Percentiles rank a stretch among this genome's conserved stretches.
phyloP scores from a whole-genome alignment of 2,113 vertebrate species.

The Chunga burmeisteri region DNA sequence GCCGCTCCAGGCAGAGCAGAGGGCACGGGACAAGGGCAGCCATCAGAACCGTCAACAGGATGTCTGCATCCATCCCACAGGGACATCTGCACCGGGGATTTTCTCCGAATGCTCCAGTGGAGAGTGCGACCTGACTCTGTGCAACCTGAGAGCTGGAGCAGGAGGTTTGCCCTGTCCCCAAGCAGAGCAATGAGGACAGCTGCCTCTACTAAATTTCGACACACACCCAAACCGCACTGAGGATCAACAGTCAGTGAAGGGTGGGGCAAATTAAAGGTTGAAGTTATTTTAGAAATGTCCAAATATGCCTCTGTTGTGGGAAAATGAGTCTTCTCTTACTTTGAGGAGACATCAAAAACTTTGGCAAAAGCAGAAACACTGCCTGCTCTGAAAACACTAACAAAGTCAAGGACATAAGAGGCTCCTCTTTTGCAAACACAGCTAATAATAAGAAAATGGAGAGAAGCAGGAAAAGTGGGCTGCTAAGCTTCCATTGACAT shows the following conservation, averaged over 20 bases:
- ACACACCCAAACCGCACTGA: not conserved
- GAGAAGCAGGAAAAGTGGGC: constrained; percentile 27
- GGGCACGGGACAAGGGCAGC: not conserved
- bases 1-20: not conserved
- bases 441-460: not conserved
- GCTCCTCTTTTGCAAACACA: constrained; percentile 43
- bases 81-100: not conserved
- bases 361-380: not conserved
- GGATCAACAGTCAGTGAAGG: not conserved
- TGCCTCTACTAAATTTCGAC: not conserved
- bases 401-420: not conserved
- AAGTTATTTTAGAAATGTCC: not conserved
- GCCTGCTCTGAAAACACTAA: not conserved
- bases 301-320: not conserved
- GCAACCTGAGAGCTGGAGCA: not conserved
- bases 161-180: not conserved
- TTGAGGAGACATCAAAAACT: not conserved
- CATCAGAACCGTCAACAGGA: not conserved
- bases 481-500: constrained; percentile 65
- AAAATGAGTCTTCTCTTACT: not conserved
- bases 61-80: not conserved
- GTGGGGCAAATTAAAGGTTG: not conserved
- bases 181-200: not conserved
- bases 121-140: not conserved
- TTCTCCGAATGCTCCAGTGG: not conserved